A percentile compares a stretch with the other conserved stretches of the same genome.
Conservation (phyloP, 2,888 invertebrate genomes). For the Spisula subtruncata region DNA sequence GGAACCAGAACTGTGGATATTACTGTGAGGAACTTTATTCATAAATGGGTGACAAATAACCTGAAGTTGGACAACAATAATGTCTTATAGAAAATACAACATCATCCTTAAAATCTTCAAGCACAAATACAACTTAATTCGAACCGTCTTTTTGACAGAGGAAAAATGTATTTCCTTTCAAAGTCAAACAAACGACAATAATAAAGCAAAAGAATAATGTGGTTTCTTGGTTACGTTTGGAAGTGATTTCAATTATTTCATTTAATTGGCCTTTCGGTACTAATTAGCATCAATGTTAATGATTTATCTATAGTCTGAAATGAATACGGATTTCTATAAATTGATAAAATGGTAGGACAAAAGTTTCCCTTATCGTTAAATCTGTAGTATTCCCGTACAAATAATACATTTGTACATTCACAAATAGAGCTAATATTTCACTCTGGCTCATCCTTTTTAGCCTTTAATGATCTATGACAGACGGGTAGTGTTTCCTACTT, state of each 20-base stretch:
- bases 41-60: too few relatives aligned
- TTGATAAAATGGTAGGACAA: neutral
- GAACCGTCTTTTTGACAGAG: neutral
- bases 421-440: neutral
- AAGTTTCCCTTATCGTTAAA: neutral
- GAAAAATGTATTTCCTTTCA: neutral
- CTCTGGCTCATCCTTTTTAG: neutral
- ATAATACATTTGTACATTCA: neutral
- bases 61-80: too few relatives aligned
- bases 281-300: neutral
- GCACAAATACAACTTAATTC: too few relatives aligned
- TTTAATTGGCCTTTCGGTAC: neutral
- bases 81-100: too few relatives aligned
- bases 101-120: too few relatives aligned
- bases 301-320: neutral
- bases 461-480: conserved; percentile 12
- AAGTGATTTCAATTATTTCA: neutral
- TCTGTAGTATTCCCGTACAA: neutral
- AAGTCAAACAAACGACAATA: neutral
- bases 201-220: neutral
- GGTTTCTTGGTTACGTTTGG: neutral
- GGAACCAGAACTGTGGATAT: too few relatives aligned
- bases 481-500: conserved; percentile 27
- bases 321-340: neutral
- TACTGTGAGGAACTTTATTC: too few relatives aligned